Evolutionary conservation across 2,113 vertebrate species (phyloP).

Genomic region (Pterocles orientalis): DNA sequence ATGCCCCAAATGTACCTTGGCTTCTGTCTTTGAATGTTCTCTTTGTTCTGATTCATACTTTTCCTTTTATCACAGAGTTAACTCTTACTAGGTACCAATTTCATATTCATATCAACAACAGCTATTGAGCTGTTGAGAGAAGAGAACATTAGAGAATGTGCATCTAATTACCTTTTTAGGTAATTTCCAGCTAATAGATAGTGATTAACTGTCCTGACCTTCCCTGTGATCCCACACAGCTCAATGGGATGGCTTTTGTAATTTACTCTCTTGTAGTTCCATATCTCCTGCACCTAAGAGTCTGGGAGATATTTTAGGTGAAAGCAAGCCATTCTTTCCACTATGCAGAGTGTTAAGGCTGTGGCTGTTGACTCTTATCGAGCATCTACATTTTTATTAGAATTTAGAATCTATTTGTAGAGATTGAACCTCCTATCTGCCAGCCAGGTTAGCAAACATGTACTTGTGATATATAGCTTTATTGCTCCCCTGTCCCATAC

Average conservation of each 20-base stretch:
- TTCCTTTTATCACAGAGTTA: not conserved
- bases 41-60: not conserved
- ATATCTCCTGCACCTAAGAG: not conserved
- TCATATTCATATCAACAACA: not conserved
- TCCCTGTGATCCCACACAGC: not conserved
- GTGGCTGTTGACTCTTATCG: not conserved
- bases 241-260: not conserved
- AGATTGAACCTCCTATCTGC: not conserved
- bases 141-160: not conserved
- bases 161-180: not conserved
- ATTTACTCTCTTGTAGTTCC: not conserved
- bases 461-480: not conserved
- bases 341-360: not conserved
- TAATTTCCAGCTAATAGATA: conserved; percentile 3
- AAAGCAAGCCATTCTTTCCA: not conserved
- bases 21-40: not conserved
- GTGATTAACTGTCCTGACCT: conserved; percentile 12
- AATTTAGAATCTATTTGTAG: not conserved
- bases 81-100: not conserved
- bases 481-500: not conserved
- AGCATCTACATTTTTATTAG: not conserved
- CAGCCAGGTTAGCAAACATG: not conserved
- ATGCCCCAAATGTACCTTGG: not conserved
- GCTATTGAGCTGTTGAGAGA: not conserved
- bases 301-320: not conserved